Percentiles rank a stretch among this genome's conserved stretches.
These are phyloP conservation scores for Ammodytes marinus DNA, from an alignment of 2,113 vertebrate genomes.

Conservation along the genomic window DNA sequence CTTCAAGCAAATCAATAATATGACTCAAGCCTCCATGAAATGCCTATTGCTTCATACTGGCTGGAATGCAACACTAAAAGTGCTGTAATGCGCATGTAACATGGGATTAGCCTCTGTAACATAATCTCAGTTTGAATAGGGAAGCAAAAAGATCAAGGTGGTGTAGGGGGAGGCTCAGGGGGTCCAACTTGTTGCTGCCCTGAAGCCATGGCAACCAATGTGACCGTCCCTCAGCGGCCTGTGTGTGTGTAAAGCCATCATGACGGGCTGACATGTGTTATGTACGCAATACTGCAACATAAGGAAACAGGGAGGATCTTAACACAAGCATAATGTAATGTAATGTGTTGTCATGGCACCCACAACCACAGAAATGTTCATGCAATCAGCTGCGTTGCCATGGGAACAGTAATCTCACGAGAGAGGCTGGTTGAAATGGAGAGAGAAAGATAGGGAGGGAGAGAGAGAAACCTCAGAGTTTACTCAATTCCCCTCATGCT, in stretches of 20 bases:
- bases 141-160: constrained; percentile 36
- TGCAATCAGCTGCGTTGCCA: constrained; percentile 86
- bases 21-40: constrained; percentile 72
- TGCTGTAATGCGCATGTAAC: constrained; percentile 61
- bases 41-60: constrained; percentile 46
- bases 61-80: constrained; percentile 39
- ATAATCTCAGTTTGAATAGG: constrained; percentile 61
- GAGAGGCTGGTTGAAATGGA: constrained; percentile 63
- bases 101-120: constrained; percentile 64
- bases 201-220: neutral
- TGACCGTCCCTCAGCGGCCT: neutral
- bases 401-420: constrained; percentile 84
- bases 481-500: constrained; percentile 69
- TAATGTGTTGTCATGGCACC: constrained; percentile 83
- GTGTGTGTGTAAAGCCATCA: neutral
- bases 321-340: constrained; percentile 59
- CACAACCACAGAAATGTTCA: constrained; percentile 84
- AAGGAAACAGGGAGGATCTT: constrained; percentile 12
- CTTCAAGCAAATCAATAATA: constrained; percentile 67
- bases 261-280: neutral
- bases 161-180: constrained; percentile 16
- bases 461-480: constrained; percentile 64
- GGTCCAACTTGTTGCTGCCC: constrained; percentile 53
- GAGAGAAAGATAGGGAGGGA: constrained; percentile 45
- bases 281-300: neutral